Conservation (phyloP, 1,140 invertebrate genomes). For the Papilio polytes region DNA sequence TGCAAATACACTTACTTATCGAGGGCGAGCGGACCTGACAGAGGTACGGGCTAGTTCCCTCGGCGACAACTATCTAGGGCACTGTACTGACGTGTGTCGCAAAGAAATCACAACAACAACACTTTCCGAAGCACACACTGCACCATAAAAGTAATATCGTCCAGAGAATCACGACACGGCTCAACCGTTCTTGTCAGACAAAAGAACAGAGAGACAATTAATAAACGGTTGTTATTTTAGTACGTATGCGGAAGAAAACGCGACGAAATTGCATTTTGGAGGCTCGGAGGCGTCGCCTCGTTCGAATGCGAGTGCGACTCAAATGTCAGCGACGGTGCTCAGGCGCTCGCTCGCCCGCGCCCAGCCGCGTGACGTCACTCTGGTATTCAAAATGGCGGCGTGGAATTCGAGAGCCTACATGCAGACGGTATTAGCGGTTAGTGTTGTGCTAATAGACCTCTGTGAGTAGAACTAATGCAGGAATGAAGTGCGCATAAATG, state of each 20-base stretch:
- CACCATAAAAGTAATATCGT: conserved; percentile 52
- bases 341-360: conserved; percentile 72
- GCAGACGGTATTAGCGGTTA: conserved; percentile 56
- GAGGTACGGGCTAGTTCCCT: conserved; percentile 65
- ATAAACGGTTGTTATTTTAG: conserved; percentile 60
- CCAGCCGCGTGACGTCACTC: conserved; percentile 77
- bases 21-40: conserved; percentile 63
- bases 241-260: conserved; percentile 66
- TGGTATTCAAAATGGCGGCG: conserved; percentile 81
- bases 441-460: conserved; percentile 39
- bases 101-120: conserved; percentile 79
- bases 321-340: conserved; percentile 73
- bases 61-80: conserved; percentile 67
- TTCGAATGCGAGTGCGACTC: conserved; percentile 68
- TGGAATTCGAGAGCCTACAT: conserved; percentile 80
- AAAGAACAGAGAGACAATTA: conserved; percentile 77
- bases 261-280: conserved; percentile 75
- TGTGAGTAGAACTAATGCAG: conserved; percentile 11
- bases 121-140: conserved; percentile 69
- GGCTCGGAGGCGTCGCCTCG: conserved; percentile 71
- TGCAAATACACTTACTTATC: conserved; percentile 77
- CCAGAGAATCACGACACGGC: conserved; percentile 47
- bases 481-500: not conserved
- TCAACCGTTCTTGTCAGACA: conserved; percentile 73
- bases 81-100: conserved; percentile 66